phyloP scores from a whole-genome alignment of 2,113 vertebrate species.

The Nerophis ophidion region DNA sequence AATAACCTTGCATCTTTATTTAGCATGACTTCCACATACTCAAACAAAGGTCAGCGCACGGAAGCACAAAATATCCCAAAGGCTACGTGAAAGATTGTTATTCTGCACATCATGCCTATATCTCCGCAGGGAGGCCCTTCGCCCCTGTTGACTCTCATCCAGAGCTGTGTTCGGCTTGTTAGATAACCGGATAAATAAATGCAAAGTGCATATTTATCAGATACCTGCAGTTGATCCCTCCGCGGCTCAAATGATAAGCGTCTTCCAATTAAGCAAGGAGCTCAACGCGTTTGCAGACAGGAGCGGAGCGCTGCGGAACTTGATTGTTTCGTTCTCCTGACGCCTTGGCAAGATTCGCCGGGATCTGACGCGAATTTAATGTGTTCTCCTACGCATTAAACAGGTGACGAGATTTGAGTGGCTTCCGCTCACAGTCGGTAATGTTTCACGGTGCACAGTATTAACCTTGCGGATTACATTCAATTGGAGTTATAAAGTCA shows the following conservation, averaged over 20 bases:
- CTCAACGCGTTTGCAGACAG: not conserved
- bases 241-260: not conserved
- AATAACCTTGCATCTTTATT: not conserved
- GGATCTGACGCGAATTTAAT: not conserved
- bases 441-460: not conserved
- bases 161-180: not conserved
- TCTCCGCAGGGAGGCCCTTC: not conserved
- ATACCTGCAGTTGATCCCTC: not conserved
- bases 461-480: not conserved
- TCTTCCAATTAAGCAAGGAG: slow-evolving; percentile 2
- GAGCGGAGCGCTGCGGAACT: not conserved
- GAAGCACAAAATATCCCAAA: not conserved
- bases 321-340: not conserved
- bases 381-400: not conserved
- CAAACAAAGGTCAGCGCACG: not conserved
- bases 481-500: not conserved
- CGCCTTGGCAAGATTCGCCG: not conserved
- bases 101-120: not conserved
- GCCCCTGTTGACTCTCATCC: slow-evolving; percentile 2
- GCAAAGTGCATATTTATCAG: not conserved
- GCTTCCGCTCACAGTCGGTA: not conserved
- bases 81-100: not conserved
- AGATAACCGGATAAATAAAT: slow-evolving; percentile 4
- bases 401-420: not conserved
- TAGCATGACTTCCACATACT: not conserved